Conservation (phyloP, 2,113 vertebrate species). For the Chloroceryle aenea region DNA sequence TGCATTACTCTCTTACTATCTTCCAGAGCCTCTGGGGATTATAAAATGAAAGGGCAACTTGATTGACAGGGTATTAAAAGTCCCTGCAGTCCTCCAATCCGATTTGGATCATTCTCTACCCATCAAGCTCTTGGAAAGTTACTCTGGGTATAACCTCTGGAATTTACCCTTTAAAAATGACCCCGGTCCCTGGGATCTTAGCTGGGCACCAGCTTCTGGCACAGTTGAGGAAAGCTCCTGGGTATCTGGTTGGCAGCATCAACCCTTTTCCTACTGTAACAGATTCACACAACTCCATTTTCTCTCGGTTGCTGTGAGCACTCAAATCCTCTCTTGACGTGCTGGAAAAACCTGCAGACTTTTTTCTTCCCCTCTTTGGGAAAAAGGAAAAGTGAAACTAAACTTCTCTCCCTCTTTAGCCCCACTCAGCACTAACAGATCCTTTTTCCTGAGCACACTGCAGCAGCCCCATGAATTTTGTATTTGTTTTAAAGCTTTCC, state of each 20-base stretch:
- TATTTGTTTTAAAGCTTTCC: neutral
- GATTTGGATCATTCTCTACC: neutral
- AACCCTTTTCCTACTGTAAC: slow-evolving; percentile 18
- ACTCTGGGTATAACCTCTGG: neutral
- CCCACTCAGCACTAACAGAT: slow-evolving; percentile 3
- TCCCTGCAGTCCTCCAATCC: neutral
- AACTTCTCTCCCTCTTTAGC: neutral
- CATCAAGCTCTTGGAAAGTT: neutral
- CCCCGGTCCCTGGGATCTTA: neutral
- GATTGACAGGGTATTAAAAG: neutral
- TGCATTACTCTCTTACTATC: neutral
- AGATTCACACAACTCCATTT: neutral
- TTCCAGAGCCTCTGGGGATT: neutral
- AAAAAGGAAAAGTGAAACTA: slow-evolving; percentile 63
- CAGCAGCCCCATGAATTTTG: neutral
- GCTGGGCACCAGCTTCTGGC: neutral
- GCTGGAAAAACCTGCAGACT: neutral
- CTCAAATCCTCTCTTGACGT: neutral
- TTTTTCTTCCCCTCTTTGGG: neutral
- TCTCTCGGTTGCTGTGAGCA: neutral
- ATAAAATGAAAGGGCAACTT: neutral
- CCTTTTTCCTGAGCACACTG: neutral
- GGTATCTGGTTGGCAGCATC: slow-evolving; percentile 16
- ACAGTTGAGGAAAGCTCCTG: slow-evolving; percentile 4
- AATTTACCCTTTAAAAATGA: neutral